These are phyloP conservation scores for Bothrops jararaca DNA, from an alignment of 2,113 vertebrate genomes.

Conservation along the genomic window DNA sequence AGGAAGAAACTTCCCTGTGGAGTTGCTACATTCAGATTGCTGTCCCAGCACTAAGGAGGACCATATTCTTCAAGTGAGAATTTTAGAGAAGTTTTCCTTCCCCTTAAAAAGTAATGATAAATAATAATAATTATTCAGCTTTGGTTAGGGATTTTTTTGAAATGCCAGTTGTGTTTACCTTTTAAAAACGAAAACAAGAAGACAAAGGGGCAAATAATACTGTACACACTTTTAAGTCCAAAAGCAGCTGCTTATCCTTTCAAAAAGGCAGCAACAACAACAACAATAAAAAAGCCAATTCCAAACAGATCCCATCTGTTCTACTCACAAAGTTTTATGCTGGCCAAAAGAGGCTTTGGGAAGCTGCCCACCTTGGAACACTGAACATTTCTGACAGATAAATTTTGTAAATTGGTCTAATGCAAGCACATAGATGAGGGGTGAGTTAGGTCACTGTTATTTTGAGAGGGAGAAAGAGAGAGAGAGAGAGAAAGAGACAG, in stretches of 20 bases:
- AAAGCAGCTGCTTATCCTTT: not conserved
- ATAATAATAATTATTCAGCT: not conserved
- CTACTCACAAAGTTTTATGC: slow-evolving; percentile 63
- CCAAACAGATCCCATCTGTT: slow-evolving; percentile 67
- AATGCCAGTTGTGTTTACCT: not conserved
- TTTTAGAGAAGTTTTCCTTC: not conserved
- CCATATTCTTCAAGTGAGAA: not conserved
- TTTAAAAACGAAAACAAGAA: not conserved
- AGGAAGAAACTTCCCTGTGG: not conserved
- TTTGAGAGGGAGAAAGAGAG: slow-evolving; percentile 18
- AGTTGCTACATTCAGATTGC: not conserved
- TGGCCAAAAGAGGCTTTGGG: slow-evolving; percentile 71
- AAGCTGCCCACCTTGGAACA: slow-evolving; percentile 66
- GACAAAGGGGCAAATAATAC: not conserved
- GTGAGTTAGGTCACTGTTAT: slow-evolving; percentile 37
- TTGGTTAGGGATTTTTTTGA: not conserved
- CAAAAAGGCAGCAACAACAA: not conserved
- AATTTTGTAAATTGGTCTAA: slow-evolving; percentile 73
- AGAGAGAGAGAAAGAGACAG: slow-evolving; percentile 7
- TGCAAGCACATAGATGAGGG: slow-evolving; percentile 70
- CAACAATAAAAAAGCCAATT: slow-evolving; percentile 29
- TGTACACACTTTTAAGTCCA: not conserved
- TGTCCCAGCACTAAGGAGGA: not conserved
- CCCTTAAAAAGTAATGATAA: too few relatives aligned
- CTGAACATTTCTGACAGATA: slow-evolving; percentile 70